Percentiles rank a stretch among this genome's conserved stretches.
Evolutionary conservation across 2,797 vertebrate species (phyloP).

Genomic region (Rhabdomys pumilio): DNA sequence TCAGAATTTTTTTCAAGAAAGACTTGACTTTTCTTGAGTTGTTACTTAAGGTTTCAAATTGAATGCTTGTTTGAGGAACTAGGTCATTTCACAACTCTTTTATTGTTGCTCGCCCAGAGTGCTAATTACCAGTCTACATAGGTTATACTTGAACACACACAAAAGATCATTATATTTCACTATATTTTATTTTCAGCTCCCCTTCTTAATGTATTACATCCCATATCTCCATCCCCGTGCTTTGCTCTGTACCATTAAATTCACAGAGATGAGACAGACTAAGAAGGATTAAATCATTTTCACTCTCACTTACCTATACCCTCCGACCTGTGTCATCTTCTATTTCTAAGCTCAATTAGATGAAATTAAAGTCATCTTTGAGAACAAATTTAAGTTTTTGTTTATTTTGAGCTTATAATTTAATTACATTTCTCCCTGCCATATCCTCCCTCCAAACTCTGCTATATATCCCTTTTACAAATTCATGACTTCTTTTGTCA

Average conservation of each 20-base stretch:
- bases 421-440: not conserved
- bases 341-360: conserved; percentile 2
- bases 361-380: not conserved
- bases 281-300: not conserved
- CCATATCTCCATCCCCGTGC: rapidly evolving
- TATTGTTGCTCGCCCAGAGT: not conserved
- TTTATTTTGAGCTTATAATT: not conserved
- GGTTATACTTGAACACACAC: not conserved
- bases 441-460: not conserved
- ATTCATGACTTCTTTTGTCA: not conserved
- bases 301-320: not conserved
- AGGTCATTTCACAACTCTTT: conserved; percentile 31
- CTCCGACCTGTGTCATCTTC: not conserved
- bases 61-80: conserved; percentile 31
- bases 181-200: not conserved
- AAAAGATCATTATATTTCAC: not conserved
- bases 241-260: not conserved
- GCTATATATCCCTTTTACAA: not conserved
- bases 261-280: not conserved
- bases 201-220: not conserved
- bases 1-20: conserved; percentile 44
- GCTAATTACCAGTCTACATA: not conserved
- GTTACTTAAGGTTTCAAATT: conserved; percentile 49
- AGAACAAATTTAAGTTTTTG: not conserved
- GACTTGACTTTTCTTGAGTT: conserved; percentile 26